Conservation (phyloP, 2,113 vertebrate species). For the Mesocricetus auratus region DNA sequence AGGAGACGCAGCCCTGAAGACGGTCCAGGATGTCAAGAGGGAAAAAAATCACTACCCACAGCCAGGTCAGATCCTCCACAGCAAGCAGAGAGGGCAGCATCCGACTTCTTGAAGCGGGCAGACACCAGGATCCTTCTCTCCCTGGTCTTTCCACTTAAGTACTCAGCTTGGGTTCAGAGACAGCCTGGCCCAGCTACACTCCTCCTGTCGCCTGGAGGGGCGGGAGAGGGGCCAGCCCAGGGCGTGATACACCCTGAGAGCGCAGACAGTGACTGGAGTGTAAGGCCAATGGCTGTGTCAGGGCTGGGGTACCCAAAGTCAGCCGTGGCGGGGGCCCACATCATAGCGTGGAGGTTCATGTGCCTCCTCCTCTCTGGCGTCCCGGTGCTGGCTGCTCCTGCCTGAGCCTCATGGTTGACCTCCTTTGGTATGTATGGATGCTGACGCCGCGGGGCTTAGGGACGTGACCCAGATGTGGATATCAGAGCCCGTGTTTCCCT, state of each 20-base stretch:
- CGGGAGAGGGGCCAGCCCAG: neutral
- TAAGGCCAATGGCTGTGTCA: neutral
- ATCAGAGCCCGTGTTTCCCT: neutral
- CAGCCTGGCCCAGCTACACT: too few species aligned
- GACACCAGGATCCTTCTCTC: fast-evolving
- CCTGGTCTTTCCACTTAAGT: too few species aligned
- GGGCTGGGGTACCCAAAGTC: neutral
- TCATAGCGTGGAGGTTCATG: neutral
- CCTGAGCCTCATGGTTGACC: neutral
- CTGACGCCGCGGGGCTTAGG: neutral
- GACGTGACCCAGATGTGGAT: neutral
- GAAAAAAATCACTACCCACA: neutral
- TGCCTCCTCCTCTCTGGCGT: neutral
- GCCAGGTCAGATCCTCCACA: neutral
- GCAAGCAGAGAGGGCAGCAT: too few species aligned
- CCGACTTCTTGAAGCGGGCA: neutral
- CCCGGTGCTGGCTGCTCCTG: fast-evolving
- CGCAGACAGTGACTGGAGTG: fast-evolving
- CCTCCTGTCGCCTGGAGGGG: neutral
- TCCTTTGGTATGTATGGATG: neutral
- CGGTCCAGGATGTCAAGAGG: too few species aligned
- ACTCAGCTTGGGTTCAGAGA: neutral
- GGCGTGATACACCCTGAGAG: fast-evolving
- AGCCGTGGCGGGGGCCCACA: too few species aligned
- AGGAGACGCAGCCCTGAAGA: neutral